Percentiles rank a stretch among this genome's conserved stretches.
Conservation (phyloP, 2,113 vertebrate genomes). For the Dromas ardeola region DNA sequence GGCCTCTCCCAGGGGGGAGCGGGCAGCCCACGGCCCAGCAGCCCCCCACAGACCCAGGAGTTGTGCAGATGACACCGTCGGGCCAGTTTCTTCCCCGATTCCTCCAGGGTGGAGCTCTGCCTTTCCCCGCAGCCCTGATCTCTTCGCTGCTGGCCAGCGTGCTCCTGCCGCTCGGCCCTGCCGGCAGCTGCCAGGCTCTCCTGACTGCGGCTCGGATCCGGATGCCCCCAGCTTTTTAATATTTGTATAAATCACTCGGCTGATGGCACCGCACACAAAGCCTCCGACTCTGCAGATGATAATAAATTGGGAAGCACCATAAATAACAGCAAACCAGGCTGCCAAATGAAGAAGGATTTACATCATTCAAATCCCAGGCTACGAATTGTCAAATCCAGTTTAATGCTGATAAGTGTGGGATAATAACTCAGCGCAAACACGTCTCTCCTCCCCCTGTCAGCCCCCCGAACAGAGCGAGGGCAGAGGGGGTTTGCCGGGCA, state of each 20-base stretch:
- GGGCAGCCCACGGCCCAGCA: not conserved
- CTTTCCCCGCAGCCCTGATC: not conserved
- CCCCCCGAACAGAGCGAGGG: not conserved
- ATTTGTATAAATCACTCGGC: slow-evolving; percentile 24
- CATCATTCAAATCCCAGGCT: slow-evolving; percentile 70
- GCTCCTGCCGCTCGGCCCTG: not conserved
- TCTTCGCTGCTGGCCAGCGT: not conserved
- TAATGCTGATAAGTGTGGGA: slow-evolving; percentile 67
- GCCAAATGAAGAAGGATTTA: slow-evolving; percentile 71
- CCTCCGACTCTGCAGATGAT: slow-evolving; percentile 17
- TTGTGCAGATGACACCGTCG: not conserved
- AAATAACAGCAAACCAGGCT: slow-evolving; percentile 65
- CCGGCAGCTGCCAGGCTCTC: not conserved
- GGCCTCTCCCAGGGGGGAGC: not conserved
- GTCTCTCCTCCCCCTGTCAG: not conserved
- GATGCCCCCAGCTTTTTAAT: not conserved
- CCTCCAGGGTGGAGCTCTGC: not conserved
- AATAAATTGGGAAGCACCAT: slow-evolving; percentile 57
- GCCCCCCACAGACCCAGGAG: too few relatives aligned
- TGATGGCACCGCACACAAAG: slow-evolving; percentile 40
- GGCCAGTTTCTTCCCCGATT: not conserved
- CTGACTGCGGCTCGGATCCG: not conserved
- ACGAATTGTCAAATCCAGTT: slow-evolving; percentile 67
- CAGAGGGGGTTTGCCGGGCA: not conserved
- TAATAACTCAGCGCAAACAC: slow-evolving; percentile 58